Evolutionary conservation across 2,888 invertebrate genomes (phyloP), one percentile per base, ranked within the genome.

Genomic region (Lasioglossum lativentre): DNA sequence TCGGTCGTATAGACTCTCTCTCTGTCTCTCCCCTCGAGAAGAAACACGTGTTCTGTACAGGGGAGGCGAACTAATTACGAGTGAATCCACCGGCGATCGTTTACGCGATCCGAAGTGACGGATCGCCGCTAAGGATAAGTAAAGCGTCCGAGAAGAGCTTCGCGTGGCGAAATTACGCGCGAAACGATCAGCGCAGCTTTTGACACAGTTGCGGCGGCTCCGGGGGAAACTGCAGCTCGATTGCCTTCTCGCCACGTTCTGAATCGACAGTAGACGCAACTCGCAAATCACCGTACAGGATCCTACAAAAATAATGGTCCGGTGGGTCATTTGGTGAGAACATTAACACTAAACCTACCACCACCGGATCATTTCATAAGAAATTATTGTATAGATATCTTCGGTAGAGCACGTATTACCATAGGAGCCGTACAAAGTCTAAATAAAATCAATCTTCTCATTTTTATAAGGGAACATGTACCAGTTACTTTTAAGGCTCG

Each of bases 161-260:
- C 27, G n/a, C 77, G 8, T 6, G 3, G 30, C 40, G 4, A 56
- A 71, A 71, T 75, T 75, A 71, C 75, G 19, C 59, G 23, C 23
- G 34, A n/a, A 71, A 38, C 45, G 59, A 71, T n/a, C 30, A 66
- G 19, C 40, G 30, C 47, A 16, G 71, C 75, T 72, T 63, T 83
- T 42, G 71, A 83, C 75, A 80, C 59, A 80, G 80, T 75, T 72
- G 42, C 63, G 8, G 47, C 52, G n/a, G 27, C n/a, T 16, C 27
- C 45, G 47, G 5, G 19, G 14, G 66, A 8, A 16, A 12, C 23
- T 16, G 5, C 14, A 4, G 4, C 45, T 23, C 72, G 45, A 63
- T 73, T 68, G 4, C 42, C 23, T 66, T 19, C 27, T 40, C 19
- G 23, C 66, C 42, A 19, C 40, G 34, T 76, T 82, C 74, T 71